Conservation (phyloP, 2,113 vertebrate species). For the Nanorana parkeri region DNA sequence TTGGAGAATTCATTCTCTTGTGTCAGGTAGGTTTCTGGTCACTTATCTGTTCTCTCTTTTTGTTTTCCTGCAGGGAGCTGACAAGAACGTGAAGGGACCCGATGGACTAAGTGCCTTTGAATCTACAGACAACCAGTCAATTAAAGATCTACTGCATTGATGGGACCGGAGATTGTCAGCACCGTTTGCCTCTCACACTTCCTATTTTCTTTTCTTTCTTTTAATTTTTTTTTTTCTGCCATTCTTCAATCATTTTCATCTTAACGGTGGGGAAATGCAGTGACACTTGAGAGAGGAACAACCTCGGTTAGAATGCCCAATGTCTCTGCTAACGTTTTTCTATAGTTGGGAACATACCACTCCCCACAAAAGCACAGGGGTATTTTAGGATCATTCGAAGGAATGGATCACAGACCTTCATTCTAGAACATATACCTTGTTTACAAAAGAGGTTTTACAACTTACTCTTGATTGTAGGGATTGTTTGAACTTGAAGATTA, state of each 20-base stretch:
- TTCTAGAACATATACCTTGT: too few relatives aligned
- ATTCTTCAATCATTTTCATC: slow-evolving; percentile 72
- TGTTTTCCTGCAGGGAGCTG: slow-evolving; percentile 84
- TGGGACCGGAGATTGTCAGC: slow-evolving; percentile 74
- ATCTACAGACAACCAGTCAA: slow-evolving; percentile 82
- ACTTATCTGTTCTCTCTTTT: slow-evolving; percentile 28
- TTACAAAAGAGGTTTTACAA: too few relatives aligned
- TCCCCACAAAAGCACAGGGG: background rate
- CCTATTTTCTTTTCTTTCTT: slow-evolving; percentile 80
- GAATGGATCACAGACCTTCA: too few relatives aligned
- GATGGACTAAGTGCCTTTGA: slow-evolving; percentile 85
- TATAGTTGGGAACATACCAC: background rate
- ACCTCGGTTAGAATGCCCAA: background rate
- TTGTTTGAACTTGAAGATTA: background rate
- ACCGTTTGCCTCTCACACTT: slow-evolving; percentile 79
- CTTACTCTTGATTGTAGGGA: background rate
- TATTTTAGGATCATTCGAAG: background rate
- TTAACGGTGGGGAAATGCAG: background rate
- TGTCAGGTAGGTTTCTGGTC: background rate
- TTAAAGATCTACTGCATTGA: slow-evolving; percentile 94
- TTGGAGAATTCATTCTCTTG: too few relatives aligned
- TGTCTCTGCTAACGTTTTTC: background rate
- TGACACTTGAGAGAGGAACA: background rate
- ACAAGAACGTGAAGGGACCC: slow-evolving; percentile 86
- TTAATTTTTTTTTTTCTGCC: slow-evolving; percentile 75